Base-by-base conservation (phyloP, 2,113 vertebrate genomes). In the Telmatochromis sp. region DNA sequence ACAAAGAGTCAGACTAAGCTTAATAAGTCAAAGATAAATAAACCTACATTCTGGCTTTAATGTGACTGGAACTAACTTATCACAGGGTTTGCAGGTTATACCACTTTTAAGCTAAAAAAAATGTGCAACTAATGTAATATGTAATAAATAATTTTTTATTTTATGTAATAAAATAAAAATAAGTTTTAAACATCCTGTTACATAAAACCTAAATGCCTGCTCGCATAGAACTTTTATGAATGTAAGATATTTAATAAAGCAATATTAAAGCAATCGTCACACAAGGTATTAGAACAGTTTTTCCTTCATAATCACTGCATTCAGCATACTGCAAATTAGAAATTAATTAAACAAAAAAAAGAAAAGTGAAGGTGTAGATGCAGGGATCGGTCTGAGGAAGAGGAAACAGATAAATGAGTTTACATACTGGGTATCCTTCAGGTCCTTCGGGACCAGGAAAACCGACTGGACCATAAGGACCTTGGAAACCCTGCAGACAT, bases 381-480 rank as follows among this genome's bases (percentile, higher is more conserved):
- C 71, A 78, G 23, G 71, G 9, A 47, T 17, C 6, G 2, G 4
- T 19, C 55, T 51, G n/a, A 31, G 5, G 28, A 17, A 53, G 31
- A 23, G 9, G 19, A 42, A 11, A 23, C 8, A 54, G 42, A 45
- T 13, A 37, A 9, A 3, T 37, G 8, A 51, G 28, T 71, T 75
- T 23, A 94, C 95, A 6, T 95, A 96, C 98, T 54, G 95, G 93
- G 5, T 81, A 92, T 71, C 98, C 98, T 4, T 93, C 91, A 19
- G 95, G 95, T 45, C 98, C 98, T 40, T 51, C 68, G 10, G 93
- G 83, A 79, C 98, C 98, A 19, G 83, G 1, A 3, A 57, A 89
- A 63, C 98, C 98, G 2, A 89, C 21, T 17, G 88, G 87, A 86
- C 98, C 98, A 35, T 84, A 89, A 9, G 94, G 93, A 91, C 98